A percentile compares a stretch with the other conserved stretches of the same genome.
These are phyloP conservation scores for Verasper variegatus DNA, from an alignment of 2,113 vertebrate species.

Conservation along the genomic window DNA sequence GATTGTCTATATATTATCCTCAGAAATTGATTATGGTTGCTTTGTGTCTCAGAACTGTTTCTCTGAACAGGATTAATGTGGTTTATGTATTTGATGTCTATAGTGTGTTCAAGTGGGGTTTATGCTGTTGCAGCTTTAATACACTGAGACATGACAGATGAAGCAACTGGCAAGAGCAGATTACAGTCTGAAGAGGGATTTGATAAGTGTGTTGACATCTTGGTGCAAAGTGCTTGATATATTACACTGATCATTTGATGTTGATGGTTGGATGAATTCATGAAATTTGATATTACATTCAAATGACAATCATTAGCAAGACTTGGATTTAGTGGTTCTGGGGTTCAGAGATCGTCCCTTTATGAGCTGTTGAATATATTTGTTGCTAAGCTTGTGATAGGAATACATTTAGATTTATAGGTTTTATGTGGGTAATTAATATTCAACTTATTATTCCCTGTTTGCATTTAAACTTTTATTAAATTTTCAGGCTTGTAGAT, in stretches of 20 bases:
- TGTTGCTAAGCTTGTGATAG: not conserved
- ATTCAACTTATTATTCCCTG: not conserved
- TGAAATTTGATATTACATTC: too few species aligned
- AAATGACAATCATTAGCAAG: not conserved
- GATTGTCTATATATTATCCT: not conserved
- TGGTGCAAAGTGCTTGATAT: not conserved
- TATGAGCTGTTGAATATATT: not conserved
- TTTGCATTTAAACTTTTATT: not conserved
- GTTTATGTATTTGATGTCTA: not conserved
- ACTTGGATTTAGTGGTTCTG: not conserved
- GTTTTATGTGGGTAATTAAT: not conserved
- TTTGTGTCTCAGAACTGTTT: conserved; percentile 15
- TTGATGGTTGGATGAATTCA: too few species aligned
- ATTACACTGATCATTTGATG: not conserved
- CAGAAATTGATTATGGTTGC: conserved; percentile 19
- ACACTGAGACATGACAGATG: not conserved
- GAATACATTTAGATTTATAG: not conserved
- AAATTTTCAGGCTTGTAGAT: not conserved
- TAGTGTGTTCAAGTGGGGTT: not conserved
- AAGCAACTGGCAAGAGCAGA: not conserved
- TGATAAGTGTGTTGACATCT: not conserved
- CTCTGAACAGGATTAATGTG: conserved; percentile 5
- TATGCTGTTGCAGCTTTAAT: conserved; percentile 2
- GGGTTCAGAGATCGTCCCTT: not conserved
- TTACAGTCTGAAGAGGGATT: not conserved